Evolutionary conservation across 2,888 invertebrate species (phyloP), one percentile per base, ranked within the genome.

Genomic region (Drosophila kuntzei): DNA sequence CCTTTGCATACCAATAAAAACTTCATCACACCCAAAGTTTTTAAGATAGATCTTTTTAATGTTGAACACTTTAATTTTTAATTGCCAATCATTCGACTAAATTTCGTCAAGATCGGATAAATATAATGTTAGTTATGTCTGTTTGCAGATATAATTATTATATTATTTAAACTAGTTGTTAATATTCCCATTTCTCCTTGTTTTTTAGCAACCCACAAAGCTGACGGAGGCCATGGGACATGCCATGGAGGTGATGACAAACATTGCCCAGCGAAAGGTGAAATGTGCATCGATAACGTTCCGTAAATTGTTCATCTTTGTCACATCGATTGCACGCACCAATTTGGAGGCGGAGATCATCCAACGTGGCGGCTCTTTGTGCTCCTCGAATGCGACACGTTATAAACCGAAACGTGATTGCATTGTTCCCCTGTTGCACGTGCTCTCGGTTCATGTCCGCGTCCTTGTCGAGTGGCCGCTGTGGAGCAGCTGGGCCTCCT

Each of bases 211-310:
- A 57, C 93, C 95, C 12, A 95, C 96, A 50, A 95, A 95, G 84
- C 93, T 98, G 72, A 95, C 96, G 1, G 96, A 97, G 90, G 97
- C 98, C 53, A 96, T 98, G 94, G 96, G 96, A 43, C 97, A 97
- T 89, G 96, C 97, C 25, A 98, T 98, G 97, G 97, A 98, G 90
- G 97, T 98, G 92, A 97, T 98, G 95, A 97, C 97, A 6, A 96
- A 95, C 89, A 95, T 96, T 76, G 97, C 98, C 4, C 96, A 96
- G 90, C 94, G 96, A 70, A 96, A 96, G 89, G 95, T 95, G 83
- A 95, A 95, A 93, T 94, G 94, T 54, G 93, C 94, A 57, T 93
- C 94, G 3, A 94, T 94, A 79, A 94, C 95, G 80, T 94, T 95
- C 65, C 95, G 96, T 87, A 95, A 95, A 89, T 94, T 98, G 73